Evolutionary conservation across 2,888 invertebrate genomes (phyloP).

Genomic region (Celastrina argiolus): DNA sequence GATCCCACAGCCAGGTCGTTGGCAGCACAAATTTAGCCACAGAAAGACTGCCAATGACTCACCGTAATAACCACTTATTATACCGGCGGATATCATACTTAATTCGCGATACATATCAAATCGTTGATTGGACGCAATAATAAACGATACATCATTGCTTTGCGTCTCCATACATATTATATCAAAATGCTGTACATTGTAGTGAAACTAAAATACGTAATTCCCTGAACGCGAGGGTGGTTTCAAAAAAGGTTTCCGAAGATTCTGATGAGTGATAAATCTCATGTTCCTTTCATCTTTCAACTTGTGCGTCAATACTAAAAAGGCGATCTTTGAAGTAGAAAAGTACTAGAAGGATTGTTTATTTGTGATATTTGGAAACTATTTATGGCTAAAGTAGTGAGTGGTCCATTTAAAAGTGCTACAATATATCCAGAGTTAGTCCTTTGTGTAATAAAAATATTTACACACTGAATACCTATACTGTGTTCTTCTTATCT

Average conservation of each 20-base stretch:
- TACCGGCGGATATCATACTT: constrained; percentile 15
- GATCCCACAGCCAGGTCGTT: constrained; percentile 46
- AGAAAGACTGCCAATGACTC: constrained; percentile 65
- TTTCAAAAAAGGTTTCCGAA: not conserved
- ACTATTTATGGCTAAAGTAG: not conserved
- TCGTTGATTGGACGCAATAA: not conserved
- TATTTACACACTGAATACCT: no score
- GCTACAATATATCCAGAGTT: no score
- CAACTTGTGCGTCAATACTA: not conserved
- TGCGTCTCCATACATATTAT: not conserved
- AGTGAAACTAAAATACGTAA: not conserved
- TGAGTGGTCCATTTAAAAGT: not conserved
- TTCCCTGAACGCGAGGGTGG: constrained; percentile 4
- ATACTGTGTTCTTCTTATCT: no score
- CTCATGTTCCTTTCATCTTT: not conserved
- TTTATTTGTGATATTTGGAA: not conserved
- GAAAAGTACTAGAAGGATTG: not conserved
- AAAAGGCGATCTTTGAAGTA: not conserved
- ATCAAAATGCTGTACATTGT: not conserved
- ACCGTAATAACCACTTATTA: constrained; percentile 38
- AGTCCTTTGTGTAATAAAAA: no score
- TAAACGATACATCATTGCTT: not conserved
- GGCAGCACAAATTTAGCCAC: constrained; percentile 66
- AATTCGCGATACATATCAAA: constrained; percentile 11
- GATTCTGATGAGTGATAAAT: not conserved